phyloP scores from a whole-genome alignment of 2,888 invertebrate species.

The Trachelus stipa region DNA sequence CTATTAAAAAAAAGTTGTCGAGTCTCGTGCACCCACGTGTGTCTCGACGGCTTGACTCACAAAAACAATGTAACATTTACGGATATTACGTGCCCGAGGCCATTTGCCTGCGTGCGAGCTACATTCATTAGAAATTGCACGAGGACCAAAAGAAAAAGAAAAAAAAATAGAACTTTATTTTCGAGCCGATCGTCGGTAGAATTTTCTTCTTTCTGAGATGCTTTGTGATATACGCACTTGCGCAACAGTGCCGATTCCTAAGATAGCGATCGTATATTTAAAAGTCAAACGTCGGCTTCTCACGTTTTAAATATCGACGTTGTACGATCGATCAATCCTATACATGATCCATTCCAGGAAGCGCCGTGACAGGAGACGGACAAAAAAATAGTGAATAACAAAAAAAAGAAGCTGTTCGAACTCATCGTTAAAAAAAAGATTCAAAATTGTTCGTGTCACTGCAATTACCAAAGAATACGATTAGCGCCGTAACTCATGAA shows the following conservation, averaged over 20 bases:
- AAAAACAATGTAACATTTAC: constrained; percentile 13
- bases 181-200: too few relatives aligned
- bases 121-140: neutral
- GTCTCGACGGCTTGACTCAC: constrained; percentile 13
- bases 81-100: neutral
- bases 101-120: neutral
- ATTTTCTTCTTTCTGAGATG: neutral
- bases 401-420: neutral
- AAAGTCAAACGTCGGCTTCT: neutral
- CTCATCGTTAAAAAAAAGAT: neutral
- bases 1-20: too few relatives aligned
- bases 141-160: too few relatives aligned
- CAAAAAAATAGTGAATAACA: neutral
- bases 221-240: neutral
- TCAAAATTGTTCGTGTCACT: too few relatives aligned
- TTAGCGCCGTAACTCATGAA: neutral
- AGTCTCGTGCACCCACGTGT: constrained; percentile 8
- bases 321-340: neutral
- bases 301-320: neutral
- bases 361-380: neutral
- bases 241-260: neutral
- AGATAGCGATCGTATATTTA: neutral
- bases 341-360: neutral
- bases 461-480: neutral
- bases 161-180: too few relatives aligned